Percentiles rank a stretch among this genome's conserved stretches.
Evolutionary conservation across 1,140 invertebrate genomes (phyloP).

Genomic region (Drosophila sucinea): DNA sequence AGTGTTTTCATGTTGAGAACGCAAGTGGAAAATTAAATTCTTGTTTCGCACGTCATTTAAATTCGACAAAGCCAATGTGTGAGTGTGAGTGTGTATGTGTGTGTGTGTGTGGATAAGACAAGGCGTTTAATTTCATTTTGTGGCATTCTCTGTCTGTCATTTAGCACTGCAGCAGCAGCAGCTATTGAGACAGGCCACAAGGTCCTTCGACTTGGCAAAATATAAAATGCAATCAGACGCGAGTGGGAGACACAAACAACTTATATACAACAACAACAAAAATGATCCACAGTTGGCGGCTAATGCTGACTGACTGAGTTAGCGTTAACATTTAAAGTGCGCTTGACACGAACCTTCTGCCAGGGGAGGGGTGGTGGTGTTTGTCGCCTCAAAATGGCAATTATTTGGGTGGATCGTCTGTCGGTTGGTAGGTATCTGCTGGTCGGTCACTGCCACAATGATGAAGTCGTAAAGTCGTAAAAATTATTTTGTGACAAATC

Average conservation of each 20-base stretch:
- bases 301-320: slow-evolving; percentile 43
- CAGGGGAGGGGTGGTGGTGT: not conserved
- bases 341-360: slow-evolving; percentile 49
- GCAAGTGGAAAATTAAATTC: slow-evolving; percentile 80
- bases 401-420: slow-evolving; percentile 44
- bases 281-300: slow-evolving; percentile 44
- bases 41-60: slow-evolving; percentile 82
- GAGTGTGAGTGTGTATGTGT: slow-evolving; percentile 6
- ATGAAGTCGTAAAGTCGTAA: slow-evolving; percentile 83
- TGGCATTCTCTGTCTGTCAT: slow-evolving; percentile 45
- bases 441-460: slow-evolving; percentile 51
- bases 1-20: slow-evolving; percentile 48
- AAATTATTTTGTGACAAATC: slow-evolving; percentile 83
- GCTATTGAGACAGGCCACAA: slow-evolving; percentile 55
- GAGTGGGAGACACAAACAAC: slow-evolving; percentile 48
- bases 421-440: slow-evolving; percentile 24
- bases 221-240: slow-evolving; percentile 54
- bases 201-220: slow-evolving; percentile 42
- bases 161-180: slow-evolving; percentile 18
- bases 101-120: slow-evolving; percentile 33
- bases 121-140: slow-evolving; percentile 81
- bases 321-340: slow-evolving; percentile 50
- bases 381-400: slow-evolving; percentile 46
- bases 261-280: slow-evolving; percentile 6
- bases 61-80: slow-evolving; percentile 66